These are phyloP conservation scores for Illadopsis cleaveri DNA, from an alignment of 2,113 vertebrate genomes.

Conservation along the genomic window DNA sequence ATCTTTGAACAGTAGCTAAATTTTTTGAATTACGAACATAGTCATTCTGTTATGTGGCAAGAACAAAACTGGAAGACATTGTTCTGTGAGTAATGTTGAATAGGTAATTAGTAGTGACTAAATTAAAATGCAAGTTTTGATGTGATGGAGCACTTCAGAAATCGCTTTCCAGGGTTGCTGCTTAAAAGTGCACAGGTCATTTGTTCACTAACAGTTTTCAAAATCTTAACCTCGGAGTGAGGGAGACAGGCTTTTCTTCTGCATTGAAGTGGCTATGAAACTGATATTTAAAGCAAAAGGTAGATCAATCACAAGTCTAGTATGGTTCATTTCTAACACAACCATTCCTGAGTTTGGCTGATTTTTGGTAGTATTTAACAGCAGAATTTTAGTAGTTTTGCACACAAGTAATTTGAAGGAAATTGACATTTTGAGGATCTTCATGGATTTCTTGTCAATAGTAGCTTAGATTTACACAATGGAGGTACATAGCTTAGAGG, in stretches of 20 bases:
- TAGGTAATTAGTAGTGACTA: background rate
- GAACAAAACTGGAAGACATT: background rate
- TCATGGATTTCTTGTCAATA: background rate
- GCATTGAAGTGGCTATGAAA: background rate
- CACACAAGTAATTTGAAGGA: background rate
- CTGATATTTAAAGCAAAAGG: background rate
- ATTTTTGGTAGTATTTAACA: background rate
- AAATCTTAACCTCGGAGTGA: background rate
- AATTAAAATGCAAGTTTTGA: background rate
- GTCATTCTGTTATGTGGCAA: background rate
- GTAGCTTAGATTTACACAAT: background rate
- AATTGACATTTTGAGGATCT: background rate
- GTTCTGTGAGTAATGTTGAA: background rate
- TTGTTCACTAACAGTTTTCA: background rate
- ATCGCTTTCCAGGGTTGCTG: background rate
- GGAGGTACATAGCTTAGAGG: background rate
- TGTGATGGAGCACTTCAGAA: background rate
- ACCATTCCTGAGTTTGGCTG: background rate
- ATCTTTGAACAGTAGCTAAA: background rate
- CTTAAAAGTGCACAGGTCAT: background rate
- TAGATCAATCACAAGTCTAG: background rate
- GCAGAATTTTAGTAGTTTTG: background rate
- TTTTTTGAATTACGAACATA: background rate
- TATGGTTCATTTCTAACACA: background rate
- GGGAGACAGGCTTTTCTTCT: background rate